A percentile compares a stretch with the other conserved stretches of the same genome.
Conservation (phyloP, 2,797 vertebrate species). For the Syngnathus rostellatus region DNA sequence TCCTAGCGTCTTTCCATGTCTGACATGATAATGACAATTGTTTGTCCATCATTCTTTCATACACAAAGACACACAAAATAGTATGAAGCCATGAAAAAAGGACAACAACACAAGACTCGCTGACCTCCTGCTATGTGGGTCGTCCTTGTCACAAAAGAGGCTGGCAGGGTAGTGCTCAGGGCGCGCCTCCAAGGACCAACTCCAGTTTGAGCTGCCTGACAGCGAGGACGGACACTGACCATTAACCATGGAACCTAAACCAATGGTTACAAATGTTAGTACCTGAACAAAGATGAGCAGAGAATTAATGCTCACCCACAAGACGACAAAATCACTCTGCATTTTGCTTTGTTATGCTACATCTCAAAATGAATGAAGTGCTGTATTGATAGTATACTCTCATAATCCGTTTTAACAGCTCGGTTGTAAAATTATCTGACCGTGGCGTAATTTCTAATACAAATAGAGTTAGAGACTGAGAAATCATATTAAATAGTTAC, state of each 20-base stretch:
- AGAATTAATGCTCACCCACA: not conserved
- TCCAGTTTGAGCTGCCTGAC: constrained; percentile 20
- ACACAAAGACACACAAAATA: no score
- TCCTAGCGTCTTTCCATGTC: not conserved
- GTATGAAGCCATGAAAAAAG: not conserved
- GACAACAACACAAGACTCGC: not conserved
- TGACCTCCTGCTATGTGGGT: constrained; percentile 38
- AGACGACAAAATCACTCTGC: no score
- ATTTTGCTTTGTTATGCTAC: not conserved
- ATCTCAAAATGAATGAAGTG: not conserved
- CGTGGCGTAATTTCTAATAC: not conserved
- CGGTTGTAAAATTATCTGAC: not conserved
- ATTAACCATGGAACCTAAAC: constrained; percentile 24
- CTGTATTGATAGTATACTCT: not conserved
- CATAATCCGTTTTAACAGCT: not conserved
- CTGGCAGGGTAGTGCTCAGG: constrained; percentile 7
- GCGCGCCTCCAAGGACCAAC: constrained; percentile 22
- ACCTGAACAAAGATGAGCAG: not conserved
- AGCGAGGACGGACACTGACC: constrained; percentile 15
- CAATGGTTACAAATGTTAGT: not conserved
- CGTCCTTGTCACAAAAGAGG: constrained; percentile 17
- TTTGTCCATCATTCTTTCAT: not conserved
- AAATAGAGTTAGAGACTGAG: not conserved
- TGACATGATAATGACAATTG: not conserved
- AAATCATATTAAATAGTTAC: not conserved